Evolutionary conservation across 2,888 invertebrate genomes (phyloP), one percentile per base, ranked within the genome.

Genomic region (Boloria euphrosyne): DNA sequence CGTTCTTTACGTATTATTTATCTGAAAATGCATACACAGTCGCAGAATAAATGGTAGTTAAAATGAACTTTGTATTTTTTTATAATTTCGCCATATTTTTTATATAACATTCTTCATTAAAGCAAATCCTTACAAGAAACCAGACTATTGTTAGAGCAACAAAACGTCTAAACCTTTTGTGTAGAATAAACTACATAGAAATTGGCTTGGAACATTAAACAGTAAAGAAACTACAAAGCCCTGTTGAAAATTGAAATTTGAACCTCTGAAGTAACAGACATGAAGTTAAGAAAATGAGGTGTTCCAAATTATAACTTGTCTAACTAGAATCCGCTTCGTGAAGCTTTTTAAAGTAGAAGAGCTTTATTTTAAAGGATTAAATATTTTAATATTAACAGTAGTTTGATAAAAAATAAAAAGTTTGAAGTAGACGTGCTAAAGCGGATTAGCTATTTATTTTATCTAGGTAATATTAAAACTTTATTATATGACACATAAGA

Each of bases 241-340:
- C 27, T 64, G 65, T 64, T 72, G 69, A 70, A 71, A 74, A 73
- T 74, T 75, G 76, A 70, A 80, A 80, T 78, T 76, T 74, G 69
- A 73, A 66, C 60, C 65, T 66, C 66, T 66, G 57, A 53, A 68
- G 66, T 65, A 59, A 65, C 71, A 71, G 70, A 64, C 71, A 62
- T 66, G 66, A 71, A 76, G 73, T 74, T 76, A 74, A 76, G 76
- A 73, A 68, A 77, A 74, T 75, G 66, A 62, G 69, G 65, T 73
- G 74, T 74, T 72, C 70, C 68, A 74, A 76, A 76, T 81, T 79
- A 79, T 76, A 75, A 76, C 67, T 74, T 73, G 73, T 73, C 70
- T 74, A 54, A 64, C 61, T 51, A 52, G 31, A 44, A 50, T 47
- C 46, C 3, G 50, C 53, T 50, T 66, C 62, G 60, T 7, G 16